These are phyloP conservation scores for Drosophila bocki DNA, from an alignment of 1,140 invertebrate genomes.

Conservation along the genomic window DNA sequence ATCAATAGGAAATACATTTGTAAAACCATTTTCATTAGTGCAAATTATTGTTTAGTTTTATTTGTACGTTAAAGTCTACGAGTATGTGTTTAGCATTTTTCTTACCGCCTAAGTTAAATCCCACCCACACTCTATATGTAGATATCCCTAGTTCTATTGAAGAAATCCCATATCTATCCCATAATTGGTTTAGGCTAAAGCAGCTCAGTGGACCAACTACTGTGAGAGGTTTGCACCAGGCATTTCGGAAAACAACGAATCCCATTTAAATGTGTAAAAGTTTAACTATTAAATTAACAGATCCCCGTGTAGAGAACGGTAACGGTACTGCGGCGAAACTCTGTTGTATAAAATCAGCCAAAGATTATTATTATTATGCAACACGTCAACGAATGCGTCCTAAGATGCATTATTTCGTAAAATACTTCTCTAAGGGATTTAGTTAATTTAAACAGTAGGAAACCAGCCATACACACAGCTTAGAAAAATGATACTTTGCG, in stretches of 20 bases:
- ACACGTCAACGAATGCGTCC: slow-evolving; percentile 4
- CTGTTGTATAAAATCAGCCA: slow-evolving; percentile 35
- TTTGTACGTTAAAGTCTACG: slow-evolving; percentile 40
- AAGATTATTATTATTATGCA: slow-evolving; percentile 43
- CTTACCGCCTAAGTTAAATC: slow-evolving; percentile 36
- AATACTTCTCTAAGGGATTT: slow-evolving; percentile 8
- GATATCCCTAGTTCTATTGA: slow-evolving; percentile 49
- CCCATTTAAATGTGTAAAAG: slow-evolving; percentile 28
- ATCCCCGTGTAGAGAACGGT: slow-evolving; percentile 39
- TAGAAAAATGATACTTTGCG: not conserved
- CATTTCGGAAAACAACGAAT: slow-evolving; percentile 42
- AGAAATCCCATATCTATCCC: slow-evolving; percentile 61
- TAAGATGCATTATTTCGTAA: not conserved
- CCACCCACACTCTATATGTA: slow-evolving; percentile 17
- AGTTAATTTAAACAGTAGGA: slow-evolving; percentile 50
- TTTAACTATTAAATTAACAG: slow-evolving; percentile 45
- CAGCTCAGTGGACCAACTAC: slow-evolving; percentile 31
- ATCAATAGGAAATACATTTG: slow-evolving; percentile 53
- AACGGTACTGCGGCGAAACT: not conserved
- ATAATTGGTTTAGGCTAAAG: slow-evolving; percentile 13
- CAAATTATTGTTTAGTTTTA: slow-evolving; percentile 63
- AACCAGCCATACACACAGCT: slow-evolving; percentile 21
- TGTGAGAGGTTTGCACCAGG: slow-evolving; percentile 1
- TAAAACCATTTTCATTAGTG: slow-evolving; percentile 66
- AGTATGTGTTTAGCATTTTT: slow-evolving; percentile 51